Base-by-base conservation (phyloP, 2,113 vertebrate species). In the Neopipo cinnamomea region DNA sequence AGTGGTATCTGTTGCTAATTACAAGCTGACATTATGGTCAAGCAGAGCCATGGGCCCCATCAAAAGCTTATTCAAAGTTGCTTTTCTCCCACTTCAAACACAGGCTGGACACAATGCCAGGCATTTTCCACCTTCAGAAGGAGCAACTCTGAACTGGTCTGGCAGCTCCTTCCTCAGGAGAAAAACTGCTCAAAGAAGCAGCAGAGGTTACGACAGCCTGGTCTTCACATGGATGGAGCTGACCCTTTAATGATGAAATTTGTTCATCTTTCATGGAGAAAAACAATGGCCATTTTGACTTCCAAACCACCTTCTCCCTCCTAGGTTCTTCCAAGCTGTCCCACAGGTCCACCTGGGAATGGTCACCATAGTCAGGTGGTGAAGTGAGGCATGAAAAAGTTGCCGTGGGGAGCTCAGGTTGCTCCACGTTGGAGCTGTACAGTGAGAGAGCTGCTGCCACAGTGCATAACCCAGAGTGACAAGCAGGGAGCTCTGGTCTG, bases 1-100 rank as follows among this genome's bases (percentile, higher is more conserved):
- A 96, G 70, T 66, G 91, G 93, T 92, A 96, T 97, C 96, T 97
- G 97, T 93, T 97, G 97, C 95, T 97, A 97, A 97, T 97, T 97
- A 97, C 96, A 93, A 89, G 93, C 89, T 96, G 95, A 96, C 95
- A 96, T 93, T 94, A 81, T 92, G 96, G 97, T 96, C 94, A 94
- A 96, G 95, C 75, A 97, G 88, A 96, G 89, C 78, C 73, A 81
- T 86, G 73, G 85, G 92, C 92, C 89, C 82, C 93, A 95, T 96
- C 93, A 96, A 96, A 96, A 96, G 91, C 96, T 97, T 59, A 95
- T 96, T 95, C 94, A 96, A 83, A 93, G 93, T 95, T 91, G 85
- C 59, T 91, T 94, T 96, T 70, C 59, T 55, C 50, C 89, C 85
- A 94, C 93, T 97, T 96, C 97, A 96, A 96, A 96, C 93, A 91